These are phyloP conservation scores for Syrrhaptes paradoxus DNA, from an alignment of 2,113 vertebrate genomes.

Conservation along the genomic window DNA sequence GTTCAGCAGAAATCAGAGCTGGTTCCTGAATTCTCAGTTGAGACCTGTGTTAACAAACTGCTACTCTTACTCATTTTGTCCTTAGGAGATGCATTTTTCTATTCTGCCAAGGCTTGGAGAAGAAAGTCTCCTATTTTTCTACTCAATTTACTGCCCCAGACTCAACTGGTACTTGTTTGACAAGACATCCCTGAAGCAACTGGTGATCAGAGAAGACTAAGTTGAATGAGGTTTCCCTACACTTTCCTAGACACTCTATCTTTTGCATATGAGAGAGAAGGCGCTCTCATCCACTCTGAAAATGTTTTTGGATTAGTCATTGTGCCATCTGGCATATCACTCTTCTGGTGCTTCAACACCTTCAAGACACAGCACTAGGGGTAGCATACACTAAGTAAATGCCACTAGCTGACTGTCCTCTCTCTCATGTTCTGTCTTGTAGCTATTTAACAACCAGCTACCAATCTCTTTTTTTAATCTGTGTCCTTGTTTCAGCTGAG, in stretches of 20 bases:
- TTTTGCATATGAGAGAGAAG: not conserved
- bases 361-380: not conserved
- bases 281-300: not conserved
- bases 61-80: not conserved
- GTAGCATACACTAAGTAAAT: not conserved
- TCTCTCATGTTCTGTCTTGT: not conserved
- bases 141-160: not conserved
- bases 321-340: accelerated
- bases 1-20: not conserved
- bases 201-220: not conserved
- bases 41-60: not conserved
- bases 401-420: not conserved
- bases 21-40: not conserved
- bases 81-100: not conserved
- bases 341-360: not conserved
- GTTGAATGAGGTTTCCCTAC: not conserved
- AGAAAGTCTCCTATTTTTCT: not conserved
- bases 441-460: not conserved
- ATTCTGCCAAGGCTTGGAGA: not conserved
- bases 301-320: not conserved
- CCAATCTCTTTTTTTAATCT: not conserved
- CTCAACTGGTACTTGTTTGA: not conserved
- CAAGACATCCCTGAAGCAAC: not conserved
- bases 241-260: not conserved
- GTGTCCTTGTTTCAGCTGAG: no score